Evolutionary conservation across 2,888 invertebrate species (phyloP).

Genomic region (Nomada ferruginata): DNA sequence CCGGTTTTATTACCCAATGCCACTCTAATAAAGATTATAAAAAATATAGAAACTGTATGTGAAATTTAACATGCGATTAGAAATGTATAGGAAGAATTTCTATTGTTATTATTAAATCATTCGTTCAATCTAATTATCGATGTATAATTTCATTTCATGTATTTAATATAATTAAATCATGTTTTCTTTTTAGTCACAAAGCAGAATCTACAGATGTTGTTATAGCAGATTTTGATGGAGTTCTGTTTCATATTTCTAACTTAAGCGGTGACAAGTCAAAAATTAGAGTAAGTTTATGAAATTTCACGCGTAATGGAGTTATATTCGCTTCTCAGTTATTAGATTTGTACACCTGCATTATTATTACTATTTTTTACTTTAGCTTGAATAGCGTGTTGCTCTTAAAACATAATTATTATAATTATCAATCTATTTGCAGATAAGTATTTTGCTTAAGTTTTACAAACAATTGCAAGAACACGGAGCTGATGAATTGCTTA

Average conservation of each 20-base stretch:
- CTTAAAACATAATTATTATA: not conserved
- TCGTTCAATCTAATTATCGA: not conserved
- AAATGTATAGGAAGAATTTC: not conserved
- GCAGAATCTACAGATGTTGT: constrained; percentile 97
- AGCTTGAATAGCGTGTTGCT: not conserved
- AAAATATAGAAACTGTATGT: not conserved
- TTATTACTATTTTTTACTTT: not conserved
- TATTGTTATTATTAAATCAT: not conserved
- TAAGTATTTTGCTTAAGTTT: constrained; percentile 99
- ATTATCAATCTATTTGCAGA: constrained; percentile 85
- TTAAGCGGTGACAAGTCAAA: constrained; percentile 98
- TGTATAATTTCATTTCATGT: not conserved
- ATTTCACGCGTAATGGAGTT: not conserved
- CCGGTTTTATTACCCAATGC: too few species aligned
- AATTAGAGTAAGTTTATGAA: constrained; percentile 92
- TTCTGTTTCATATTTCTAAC: constrained; percentile 99
- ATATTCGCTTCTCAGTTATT: not conserved
- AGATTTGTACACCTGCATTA: not conserved
- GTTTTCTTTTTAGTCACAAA: constrained; percentile 91
- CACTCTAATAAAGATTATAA: too few species aligned
- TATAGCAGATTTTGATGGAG: constrained; percentile 99
- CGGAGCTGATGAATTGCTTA: constrained; percentile 98
- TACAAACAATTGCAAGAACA: constrained; percentile 99
- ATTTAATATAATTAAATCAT: constrained; percentile 17
- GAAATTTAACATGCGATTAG: not conserved